Conservation (phyloP, 1,140 invertebrate species). For the Coenobita brevimanus region DNA sequence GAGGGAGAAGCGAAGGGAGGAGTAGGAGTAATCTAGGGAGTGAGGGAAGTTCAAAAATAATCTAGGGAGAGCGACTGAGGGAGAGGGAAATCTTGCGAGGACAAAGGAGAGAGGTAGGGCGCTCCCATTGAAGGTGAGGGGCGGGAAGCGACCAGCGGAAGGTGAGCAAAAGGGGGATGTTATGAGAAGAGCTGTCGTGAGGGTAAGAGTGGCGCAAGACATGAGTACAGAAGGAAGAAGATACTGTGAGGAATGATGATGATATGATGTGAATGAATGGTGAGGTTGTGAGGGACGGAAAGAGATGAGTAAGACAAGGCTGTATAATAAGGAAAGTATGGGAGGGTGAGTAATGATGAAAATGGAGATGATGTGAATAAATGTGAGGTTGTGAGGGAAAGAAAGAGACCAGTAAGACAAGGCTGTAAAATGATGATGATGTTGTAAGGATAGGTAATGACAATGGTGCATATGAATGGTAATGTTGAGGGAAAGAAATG, state of each 20-base stretch:
- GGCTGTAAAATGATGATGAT: too few relatives aligned
- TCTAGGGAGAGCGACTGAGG: not conserved
- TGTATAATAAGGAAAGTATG: too few relatives aligned
- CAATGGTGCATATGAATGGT: not conserved
- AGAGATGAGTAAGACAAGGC: too few relatives aligned
- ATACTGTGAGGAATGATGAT: too few relatives aligned
- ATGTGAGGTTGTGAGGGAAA: not conserved
- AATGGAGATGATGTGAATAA: not conserved
- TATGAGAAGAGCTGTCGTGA: not conserved
- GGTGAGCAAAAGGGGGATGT: not conserved
- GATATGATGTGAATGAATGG: not conserved
- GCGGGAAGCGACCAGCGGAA: not conserved
- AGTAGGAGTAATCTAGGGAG: too few relatives aligned
- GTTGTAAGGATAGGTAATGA: not conserved
- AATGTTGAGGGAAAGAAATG: not conserved
- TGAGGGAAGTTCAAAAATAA: not conserved
- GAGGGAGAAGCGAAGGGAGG: too few relatives aligned
- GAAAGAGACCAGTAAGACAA: too few relatives aligned
- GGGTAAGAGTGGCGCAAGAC: not conserved
- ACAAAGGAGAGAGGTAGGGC: not conserved
- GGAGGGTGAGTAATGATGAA: not conserved
- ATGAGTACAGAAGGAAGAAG: too few relatives aligned
- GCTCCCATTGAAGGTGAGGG: not conserved
- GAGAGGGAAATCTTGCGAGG: not conserved
- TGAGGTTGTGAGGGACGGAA: not conserved